Conservation (phyloP, 2,113 vertebrate species). For the Chaetodon trifascialis region DNA sequence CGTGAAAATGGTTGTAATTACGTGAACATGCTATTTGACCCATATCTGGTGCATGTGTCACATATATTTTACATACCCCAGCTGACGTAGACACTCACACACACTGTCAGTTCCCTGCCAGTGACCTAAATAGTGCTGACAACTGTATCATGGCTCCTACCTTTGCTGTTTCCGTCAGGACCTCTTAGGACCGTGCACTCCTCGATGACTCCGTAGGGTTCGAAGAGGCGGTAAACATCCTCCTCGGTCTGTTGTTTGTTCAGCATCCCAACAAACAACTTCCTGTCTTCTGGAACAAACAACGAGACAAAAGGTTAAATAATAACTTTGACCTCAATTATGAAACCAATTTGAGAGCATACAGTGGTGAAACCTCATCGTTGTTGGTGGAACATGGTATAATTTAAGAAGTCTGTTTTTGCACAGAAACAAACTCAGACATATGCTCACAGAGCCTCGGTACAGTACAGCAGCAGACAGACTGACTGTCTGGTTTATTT, state of each 20-base stretch:
- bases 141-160: constrained; percentile 79
- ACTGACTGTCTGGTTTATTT: constrained; percentile 64
- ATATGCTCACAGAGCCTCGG: constrained; percentile 11
- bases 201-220: constrained; percentile 98
- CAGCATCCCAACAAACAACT: constrained; percentile 99
- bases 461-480: background rate
- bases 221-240: constrained; percentile 96
- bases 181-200: constrained; percentile 98
- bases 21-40: constrained; percentile 55
- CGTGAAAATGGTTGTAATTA: constrained; percentile 31
- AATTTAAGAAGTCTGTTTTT: constrained; percentile 15
- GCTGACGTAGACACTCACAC: constrained; percentile 36
- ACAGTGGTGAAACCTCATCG: constrained; percentile 25
- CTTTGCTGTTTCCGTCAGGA: constrained; percentile 99
- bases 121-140: constrained; percentile 76
- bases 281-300: constrained; percentile 89
- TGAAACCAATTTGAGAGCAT: constrained; percentile 31
- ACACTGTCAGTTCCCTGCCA: constrained; percentile 39
- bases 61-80: constrained; percentile 21
- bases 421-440: constrained; percentile 20
- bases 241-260: constrained; percentile 99
- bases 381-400: background rate
- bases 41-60: constrained; percentile 57
- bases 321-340: constrained; percentile 58
- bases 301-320: constrained; percentile 71